Percentiles rank a stretch among this genome's conserved stretches.
phyloP scores from a whole-genome alignment of 2,797 vertebrate genomes.

The Pteropus rufus region DNA sequence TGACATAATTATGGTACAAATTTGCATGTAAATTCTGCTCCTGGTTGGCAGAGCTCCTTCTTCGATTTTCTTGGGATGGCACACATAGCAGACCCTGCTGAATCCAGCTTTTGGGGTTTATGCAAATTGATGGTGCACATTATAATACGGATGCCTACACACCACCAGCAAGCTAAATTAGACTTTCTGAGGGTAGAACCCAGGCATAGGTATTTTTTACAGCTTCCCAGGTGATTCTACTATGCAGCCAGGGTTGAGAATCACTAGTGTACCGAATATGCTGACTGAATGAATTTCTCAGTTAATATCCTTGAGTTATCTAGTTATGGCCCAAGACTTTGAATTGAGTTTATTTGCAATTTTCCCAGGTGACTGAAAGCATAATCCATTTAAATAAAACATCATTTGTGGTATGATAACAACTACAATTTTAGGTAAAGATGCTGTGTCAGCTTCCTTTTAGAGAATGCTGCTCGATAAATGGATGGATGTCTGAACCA shows the following conservation, averaged over 20 bases:
- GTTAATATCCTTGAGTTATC: constrained; percentile 32
- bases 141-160: not conserved
- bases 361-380: constrained; percentile 43
- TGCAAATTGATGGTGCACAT: constrained; percentile 26
- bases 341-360: constrained; percentile 54
- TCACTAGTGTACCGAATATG: not conserved
- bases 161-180: not conserved
- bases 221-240: constrained; percentile 3
- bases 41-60: not conserved
- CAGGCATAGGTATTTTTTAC: not conserved
- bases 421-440: constrained; percentile 25
- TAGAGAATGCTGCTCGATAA: constrained; percentile 53
- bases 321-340: not conserved
- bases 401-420: constrained; percentile 20
- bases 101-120: not conserved
- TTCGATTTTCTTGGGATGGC: not conserved
- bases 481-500: constrained; percentile 24
- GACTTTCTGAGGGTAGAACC: not conserved
- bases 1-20: not conserved
- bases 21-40: constrained; percentile 19
- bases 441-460: not conserved
- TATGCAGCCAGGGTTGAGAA: not conserved
- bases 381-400: constrained; percentile 56
- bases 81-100: not conserved
- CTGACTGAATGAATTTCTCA: not conserved